Evolutionary conservation across 1,140 invertebrate species (phyloP), one percentile per base, ranked within the genome.

Genomic region (Anoplophora glabripennis): DNA sequence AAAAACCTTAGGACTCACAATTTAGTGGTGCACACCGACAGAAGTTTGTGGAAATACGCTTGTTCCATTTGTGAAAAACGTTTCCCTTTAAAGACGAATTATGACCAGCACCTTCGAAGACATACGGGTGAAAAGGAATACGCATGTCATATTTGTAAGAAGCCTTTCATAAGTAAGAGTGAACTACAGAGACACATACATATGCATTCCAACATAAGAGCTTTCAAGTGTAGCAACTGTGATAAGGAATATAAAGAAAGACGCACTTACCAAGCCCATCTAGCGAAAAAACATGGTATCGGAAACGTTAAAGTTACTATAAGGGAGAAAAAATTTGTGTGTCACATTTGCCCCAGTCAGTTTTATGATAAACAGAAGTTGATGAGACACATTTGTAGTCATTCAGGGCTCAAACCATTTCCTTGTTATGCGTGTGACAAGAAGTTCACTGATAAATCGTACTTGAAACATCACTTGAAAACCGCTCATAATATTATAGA

Each of bases 61-160:
- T 72, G 70, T 57, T 42, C 55, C 8, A 11, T 65, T 17, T 72
- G 70, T 55, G 48, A 17, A 8, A 65, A 65, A 35, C 53, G 57
- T 37, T 72, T 72, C 52, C 66, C 70, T 2, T 48, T 68, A 17
- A 72, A 70, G 45, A 57, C 59, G 5, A 63, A 64, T 41, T 68
- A 46, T 17, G 65, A 67, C 38, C 62, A 70, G 28, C 94, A 96
- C 69, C 85, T 93, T 79, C 84, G 85, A 36, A 86, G 87, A 17
- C 89, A 92, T 66, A 75, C 78, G 1, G 80, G 84, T 7, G 76
- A 77, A 18, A 91, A 91, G 53, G 83, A 87, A 1, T 90, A 90
- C 71, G 75, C 78, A 1, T 93, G 90, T 69, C 77, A 80, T 4
- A 79, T 85, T 4, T 93, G 90, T 66, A 80, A 80, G 5, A 92